These are phyloP conservation scores for Eutrigla gurnardus DNA, from an alignment of 2,797 vertebrate genomes.

Conservation along the genomic window DNA sequence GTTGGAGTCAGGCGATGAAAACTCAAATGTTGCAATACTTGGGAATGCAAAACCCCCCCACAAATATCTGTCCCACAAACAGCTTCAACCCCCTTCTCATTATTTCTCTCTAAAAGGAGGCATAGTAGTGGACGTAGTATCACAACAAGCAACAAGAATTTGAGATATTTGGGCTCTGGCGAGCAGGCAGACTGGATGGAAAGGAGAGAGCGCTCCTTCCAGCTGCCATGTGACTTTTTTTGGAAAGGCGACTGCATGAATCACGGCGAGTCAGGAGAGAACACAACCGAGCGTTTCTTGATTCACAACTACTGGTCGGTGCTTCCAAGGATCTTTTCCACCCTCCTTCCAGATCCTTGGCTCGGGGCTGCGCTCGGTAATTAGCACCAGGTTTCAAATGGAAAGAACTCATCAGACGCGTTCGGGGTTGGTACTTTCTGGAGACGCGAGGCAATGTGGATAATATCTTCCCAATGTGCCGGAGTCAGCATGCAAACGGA, in stretches of 20 bases:
- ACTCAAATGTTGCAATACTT: conserved; percentile 37
- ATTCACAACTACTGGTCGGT: conserved; percentile 67
- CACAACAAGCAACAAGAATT: conserved; percentile 64
- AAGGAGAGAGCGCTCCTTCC: conserved; percentile 60
- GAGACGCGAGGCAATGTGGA: conserved; percentile 63
- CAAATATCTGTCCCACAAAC: not conserved
- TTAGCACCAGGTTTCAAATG: conserved; percentile 76
- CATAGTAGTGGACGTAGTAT: conserved; percentile 43
- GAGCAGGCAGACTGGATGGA: conserved; percentile 39
- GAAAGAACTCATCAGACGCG: conserved; percentile 74
- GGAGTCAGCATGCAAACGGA: conserved; percentile 32
- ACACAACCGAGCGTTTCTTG: conserved; percentile 44
- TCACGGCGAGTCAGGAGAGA: conserved; percentile 59
- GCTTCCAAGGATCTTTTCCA: conserved; percentile 70
- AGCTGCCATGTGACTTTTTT: conserved; percentile 66
- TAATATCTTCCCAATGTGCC: conserved; percentile 58
- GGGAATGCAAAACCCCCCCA: not conserved
- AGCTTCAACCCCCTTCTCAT: not conserved
- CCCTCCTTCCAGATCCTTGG: conserved; percentile 61
- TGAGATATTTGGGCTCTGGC: conserved; percentile 56
- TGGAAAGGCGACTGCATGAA: conserved; percentile 53
- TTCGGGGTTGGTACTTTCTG: conserved; percentile 40
- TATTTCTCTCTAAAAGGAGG: not conserved
- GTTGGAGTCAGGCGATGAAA: conserved; percentile 7
- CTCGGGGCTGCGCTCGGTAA: conserved; percentile 52